phyloP scores from a whole-genome alignment of 1,140 invertebrate genomes.

The Penaeus japonicus region DNA sequence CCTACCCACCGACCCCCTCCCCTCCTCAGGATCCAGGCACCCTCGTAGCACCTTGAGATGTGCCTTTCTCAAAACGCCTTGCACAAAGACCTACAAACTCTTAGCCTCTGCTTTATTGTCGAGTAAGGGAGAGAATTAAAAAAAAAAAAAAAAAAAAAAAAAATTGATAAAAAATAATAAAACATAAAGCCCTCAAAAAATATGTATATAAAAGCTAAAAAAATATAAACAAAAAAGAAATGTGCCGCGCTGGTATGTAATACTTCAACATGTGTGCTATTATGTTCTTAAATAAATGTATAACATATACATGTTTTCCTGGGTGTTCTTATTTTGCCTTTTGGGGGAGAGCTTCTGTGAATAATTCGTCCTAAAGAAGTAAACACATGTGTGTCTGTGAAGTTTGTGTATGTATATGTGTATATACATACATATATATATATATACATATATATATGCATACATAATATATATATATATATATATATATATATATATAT shows the following conservation, averaged over 20 bases:
- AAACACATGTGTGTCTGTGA: neutral
- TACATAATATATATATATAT: neutral
- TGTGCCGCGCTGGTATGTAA: constrained; percentile 31
- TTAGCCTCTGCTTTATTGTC: constrained; percentile 38
- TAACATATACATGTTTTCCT: too few relatives aligned
- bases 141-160: too few relatives aligned
- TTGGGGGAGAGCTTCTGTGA: neutral
- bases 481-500: constrained; percentile 9
- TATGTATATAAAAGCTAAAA: too few relatives aligned
- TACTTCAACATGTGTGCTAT: constrained; percentile 29
- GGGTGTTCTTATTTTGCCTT: neutral
- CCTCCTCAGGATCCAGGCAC: neutral
- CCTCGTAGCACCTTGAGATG: constrained; percentile 16
- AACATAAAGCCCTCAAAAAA: too few relatives aligned
- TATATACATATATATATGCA: neutral
- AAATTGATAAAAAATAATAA: too few relatives aligned
- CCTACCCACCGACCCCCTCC: too few relatives aligned
- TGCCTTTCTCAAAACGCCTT: constrained; percentile 42
- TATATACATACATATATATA: neutral
- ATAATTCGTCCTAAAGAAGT: neutral
- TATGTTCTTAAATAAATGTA: constrained; percentile 52
- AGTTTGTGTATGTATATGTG: neutral
- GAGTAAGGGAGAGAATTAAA: neutral
- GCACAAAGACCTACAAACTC: constrained; percentile 36
- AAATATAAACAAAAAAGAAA: neutral